Percentiles rank a stretch among this genome's conserved stretches.
Evolutionary conservation across 2,888 invertebrate genomes (phyloP).

Genomic region (Phyllotreta striolata): DNA sequence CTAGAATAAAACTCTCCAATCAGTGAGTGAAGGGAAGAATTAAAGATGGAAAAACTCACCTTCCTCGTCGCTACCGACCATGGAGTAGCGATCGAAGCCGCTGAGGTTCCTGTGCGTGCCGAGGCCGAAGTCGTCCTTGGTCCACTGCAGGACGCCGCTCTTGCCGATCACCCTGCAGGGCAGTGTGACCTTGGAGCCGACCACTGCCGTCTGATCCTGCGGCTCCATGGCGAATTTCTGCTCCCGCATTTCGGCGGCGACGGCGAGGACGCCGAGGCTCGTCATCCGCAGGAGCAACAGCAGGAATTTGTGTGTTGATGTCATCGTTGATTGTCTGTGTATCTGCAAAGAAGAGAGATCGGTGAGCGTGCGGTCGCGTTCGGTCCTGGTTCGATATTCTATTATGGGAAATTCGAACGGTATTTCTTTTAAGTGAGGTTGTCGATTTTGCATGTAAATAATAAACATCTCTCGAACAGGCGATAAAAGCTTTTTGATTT

Average conservation of each 20-base stretch:
- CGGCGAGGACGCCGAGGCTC: constrained; percentile 35
- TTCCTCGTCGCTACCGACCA: constrained; percentile 96
- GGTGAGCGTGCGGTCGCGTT: neutral
- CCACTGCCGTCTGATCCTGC: constrained; percentile 88
- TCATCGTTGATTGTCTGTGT: constrained; percentile 53
- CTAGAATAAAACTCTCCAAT: too few relatives aligned
- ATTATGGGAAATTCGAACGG: neutral
- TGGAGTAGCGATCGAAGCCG: constrained; percentile 92
- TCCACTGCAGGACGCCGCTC: constrained; percentile 94
- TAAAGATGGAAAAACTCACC: constrained; percentile 75
- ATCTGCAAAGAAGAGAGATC: neutral
- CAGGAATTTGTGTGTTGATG: constrained; percentile 56
- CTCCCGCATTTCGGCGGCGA: constrained; percentile 60
- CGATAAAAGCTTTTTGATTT: constrained; percentile 49
- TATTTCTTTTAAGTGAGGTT: constrained; percentile 33
- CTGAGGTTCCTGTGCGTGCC: constrained; percentile 90
- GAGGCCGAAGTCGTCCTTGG: constrained; percentile 94
- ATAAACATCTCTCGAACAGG: constrained; percentile 47
- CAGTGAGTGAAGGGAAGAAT: too few relatives aligned
- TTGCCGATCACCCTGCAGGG: constrained; percentile 91
- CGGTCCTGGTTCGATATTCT: too few relatives aligned
- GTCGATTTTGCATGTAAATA: constrained; percentile 46
- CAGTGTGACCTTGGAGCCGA: constrained; percentile 86
- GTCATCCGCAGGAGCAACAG: constrained; percentile 57
- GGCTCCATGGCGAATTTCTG: constrained; percentile 94